Conservation (phyloP, 2,888 invertebrate species). For the Drosophila vallismaia region DNA sequence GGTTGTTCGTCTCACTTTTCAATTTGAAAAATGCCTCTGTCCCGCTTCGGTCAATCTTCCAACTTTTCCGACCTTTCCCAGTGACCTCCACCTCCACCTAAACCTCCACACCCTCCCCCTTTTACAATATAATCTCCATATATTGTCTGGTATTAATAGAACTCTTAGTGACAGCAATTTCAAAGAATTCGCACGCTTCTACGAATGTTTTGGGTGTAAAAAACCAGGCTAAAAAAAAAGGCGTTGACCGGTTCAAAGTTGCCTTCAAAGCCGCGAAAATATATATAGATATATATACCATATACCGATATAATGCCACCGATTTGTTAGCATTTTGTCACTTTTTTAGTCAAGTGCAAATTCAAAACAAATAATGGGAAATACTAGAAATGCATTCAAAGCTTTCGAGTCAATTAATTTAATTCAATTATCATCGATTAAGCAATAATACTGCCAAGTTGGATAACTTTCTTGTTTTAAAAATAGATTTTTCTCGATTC, state of each 20-base stretch:
- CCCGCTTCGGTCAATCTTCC: not conserved
- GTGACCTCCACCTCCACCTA: not conserved
- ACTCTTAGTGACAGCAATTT: slow-evolving; percentile 6
- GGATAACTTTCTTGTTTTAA: not conserved
- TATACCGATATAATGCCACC: not conserved
- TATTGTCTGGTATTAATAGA: slow-evolving; percentile 23
- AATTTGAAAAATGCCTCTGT: slow-evolving; percentile 73
- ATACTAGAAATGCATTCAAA: too few species aligned
- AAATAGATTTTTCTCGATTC: slow-evolving; percentile 1
- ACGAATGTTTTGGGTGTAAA: slow-evolving; percentile 32
- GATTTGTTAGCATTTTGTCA: not conserved
- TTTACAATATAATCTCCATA: not conserved
- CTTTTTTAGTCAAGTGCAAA: not conserved
- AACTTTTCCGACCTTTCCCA: not conserved
- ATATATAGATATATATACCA: not conserved
- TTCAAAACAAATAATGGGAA: too few species aligned
- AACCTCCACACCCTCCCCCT: not conserved
- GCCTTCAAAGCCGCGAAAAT: slow-evolving; percentile 24
- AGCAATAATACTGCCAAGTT: not conserved
- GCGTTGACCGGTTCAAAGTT: slow-evolving; percentile 17
- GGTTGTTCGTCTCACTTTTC: slow-evolving; percentile 76
- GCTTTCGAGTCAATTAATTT: not conserved
- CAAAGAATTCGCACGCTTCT: slow-evolving; percentile 52
- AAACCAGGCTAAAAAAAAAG: slow-evolving; percentile 31
- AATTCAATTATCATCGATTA: not conserved